phyloP scores from a whole-genome alignment of 2,888 invertebrate genomes.

The Frankliniella fusca region DNA sequence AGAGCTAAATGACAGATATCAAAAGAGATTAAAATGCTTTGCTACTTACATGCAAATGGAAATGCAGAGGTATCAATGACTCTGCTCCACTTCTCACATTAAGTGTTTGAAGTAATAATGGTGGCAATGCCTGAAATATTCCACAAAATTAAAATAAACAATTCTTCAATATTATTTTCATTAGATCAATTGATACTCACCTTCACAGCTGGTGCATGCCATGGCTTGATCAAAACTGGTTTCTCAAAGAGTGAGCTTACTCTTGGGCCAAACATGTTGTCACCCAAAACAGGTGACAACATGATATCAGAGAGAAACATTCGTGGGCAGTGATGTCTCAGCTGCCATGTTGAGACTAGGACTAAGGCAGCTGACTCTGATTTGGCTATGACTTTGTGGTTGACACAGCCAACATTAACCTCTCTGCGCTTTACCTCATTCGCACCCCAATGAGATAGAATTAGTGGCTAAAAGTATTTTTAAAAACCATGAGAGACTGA shows the following conservation, averaged over 20 bases:
- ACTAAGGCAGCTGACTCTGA: background rate
- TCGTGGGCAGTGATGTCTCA: background rate
- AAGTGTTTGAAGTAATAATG: background rate
- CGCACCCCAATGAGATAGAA: background rate
- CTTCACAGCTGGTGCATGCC: background rate
- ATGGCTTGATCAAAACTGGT: background rate
- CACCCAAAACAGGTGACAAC: background rate
- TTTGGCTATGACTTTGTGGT: background rate
- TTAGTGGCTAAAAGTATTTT: background rate
- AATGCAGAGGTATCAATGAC: background rate
- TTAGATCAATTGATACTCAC: background rate
- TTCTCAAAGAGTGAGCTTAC: background rate
- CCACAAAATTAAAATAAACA: background rate
- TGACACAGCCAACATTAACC: background rate
- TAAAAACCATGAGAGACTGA: background rate
- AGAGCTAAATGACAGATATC: background rate
- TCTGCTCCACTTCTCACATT: background rate
- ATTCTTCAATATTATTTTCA: background rate
- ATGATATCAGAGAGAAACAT: background rate
- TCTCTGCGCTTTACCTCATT: background rate
- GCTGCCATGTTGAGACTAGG: background rate
- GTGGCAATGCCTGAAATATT: background rate
- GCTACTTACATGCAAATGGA: background rate
- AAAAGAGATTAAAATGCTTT: background rate
- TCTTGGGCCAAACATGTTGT: background rate